Evolutionary conservation across 2,888 invertebrate species (phyloP).

Genomic region (Beris morrisii): DNA sequence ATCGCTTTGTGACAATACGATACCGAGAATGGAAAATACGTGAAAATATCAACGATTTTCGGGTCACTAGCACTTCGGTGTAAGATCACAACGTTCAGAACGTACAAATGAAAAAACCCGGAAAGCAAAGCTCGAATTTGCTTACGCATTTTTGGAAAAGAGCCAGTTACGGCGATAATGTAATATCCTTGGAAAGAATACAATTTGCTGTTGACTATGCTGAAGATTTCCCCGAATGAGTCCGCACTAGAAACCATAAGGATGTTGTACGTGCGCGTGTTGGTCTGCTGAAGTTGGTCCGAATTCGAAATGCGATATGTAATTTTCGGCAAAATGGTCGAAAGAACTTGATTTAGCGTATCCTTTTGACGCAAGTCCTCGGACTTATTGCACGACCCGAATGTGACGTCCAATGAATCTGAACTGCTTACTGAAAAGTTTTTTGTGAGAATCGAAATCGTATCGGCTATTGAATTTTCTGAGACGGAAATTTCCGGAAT

Average conservation of each 20-base stretch:
- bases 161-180: constrained; percentile 4
- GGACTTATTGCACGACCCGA: too few species aligned
- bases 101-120: background rate
- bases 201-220: background rate
- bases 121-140: background rate
- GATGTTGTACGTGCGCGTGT: background rate
- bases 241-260: constrained; percentile 4
- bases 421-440: too few species aligned
- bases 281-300: background rate
- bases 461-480: too few species aligned
- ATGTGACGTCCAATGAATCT: too few species aligned
- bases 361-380: too few species aligned
- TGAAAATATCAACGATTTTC: constrained; percentile 1
- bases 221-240: constrained; percentile 3
- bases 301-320: background rate
- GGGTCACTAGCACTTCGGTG: background rate
- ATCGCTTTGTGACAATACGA: constrained; percentile 3
- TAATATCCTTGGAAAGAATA: constrained; percentile 5
- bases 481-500: too few species aligned
- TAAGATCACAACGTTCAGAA: background rate
- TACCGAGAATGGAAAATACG: constrained; percentile 22
- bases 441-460: too few species aligned
- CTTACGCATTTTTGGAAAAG: background rate
- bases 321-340: too few species aligned
- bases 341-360: too few species aligned